Evolutionary conservation across 2,797 vertebrate species (phyloP).

Genomic region (Falco concolor): DNA sequence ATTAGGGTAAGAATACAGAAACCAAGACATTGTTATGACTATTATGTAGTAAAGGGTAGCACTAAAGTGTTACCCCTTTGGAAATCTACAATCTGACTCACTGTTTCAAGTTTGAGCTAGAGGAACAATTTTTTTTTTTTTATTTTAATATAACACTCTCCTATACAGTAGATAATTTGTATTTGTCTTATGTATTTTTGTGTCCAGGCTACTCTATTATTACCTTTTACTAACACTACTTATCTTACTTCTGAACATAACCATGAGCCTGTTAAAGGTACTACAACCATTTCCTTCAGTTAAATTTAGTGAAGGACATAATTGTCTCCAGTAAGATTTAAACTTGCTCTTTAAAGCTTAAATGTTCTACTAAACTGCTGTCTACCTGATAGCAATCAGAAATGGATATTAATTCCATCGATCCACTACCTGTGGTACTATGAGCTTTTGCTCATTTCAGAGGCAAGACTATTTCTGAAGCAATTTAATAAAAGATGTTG

Average conservation of each 20-base stretch:
- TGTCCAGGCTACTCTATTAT: background rate
- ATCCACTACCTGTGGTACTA: background rate
- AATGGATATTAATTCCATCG: background rate
- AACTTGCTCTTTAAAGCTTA: constrained; percentile 1
- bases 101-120: background rate
- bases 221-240: background rate
- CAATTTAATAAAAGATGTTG: background rate
- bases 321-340: constrained; percentile 29
- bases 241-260: background rate
- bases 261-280: background rate
- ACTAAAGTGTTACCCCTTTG: background rate
- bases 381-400: constrained; percentile 20
- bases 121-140: background rate
- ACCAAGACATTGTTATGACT: background rate
- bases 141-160: background rate
- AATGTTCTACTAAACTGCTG: constrained; percentile 20
- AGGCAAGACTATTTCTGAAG: constrained; percentile 1
- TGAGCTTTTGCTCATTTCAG: background rate
- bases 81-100: background rate
- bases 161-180: background rate
- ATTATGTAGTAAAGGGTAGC: background rate
- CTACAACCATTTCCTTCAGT: background rate
- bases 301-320: background rate
- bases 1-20: background rate
- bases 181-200: background rate